These are phyloP conservation scores for Hipposideros larvatus DNA, from an alignment of 2,797 vertebrate species.

Conservation along the genomic window DNA sequence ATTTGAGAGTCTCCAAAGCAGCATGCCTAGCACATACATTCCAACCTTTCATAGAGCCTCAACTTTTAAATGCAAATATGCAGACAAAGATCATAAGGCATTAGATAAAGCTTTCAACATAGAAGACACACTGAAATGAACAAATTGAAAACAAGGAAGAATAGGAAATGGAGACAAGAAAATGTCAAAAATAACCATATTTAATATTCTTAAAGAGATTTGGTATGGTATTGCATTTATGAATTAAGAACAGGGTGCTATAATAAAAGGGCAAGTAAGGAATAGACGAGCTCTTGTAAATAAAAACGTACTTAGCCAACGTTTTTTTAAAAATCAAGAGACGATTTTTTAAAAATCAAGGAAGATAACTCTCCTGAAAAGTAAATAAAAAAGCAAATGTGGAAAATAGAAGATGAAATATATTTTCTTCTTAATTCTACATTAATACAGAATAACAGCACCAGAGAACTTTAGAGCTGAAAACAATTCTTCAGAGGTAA, in stretches of 20 bases:
- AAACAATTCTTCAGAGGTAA: neutral
- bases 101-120: neutral
- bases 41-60: neutral
- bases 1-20: neutral
- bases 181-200: constrained; percentile 32
- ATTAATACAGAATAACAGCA: neutral
- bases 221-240: neutral
- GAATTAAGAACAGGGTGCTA: neutral
- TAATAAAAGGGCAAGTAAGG: neutral
- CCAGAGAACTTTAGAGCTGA: neutral
- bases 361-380: neutral
- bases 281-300: neutral
- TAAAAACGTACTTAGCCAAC: neutral
- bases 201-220: neutral
- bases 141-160: neutral
- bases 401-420: neutral
- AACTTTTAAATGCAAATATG: neutral
- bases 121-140: neutral
- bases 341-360: too few relatives aligned
- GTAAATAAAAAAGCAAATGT: constrained; percentile 21
- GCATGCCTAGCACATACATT: neutral
- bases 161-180: neutral
- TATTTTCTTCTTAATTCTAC: constrained; percentile 4
- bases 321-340: neutral
- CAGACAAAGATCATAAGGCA: neutral